Evolutionary conservation across 2,113 vertebrate species (phyloP).

Genomic region (Porphyrio hochstetteri): DNA sequence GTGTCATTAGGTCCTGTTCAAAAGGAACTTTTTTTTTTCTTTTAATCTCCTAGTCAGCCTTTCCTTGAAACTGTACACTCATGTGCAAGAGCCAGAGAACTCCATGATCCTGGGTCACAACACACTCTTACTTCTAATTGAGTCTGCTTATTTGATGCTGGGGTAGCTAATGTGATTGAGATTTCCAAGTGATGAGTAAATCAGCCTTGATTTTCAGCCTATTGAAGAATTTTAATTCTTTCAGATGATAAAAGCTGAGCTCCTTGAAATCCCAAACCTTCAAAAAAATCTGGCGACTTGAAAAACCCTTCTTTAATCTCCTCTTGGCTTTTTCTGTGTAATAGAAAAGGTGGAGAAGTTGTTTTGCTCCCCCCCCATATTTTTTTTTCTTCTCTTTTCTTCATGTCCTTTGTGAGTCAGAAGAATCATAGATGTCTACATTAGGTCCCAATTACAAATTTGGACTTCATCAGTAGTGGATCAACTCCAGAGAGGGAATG

Average conservation of each 20-base stretch:
- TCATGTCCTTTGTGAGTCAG: not conserved
- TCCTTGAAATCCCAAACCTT: not conserved
- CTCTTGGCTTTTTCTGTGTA: not conserved
- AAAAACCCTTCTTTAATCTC: not conserved
- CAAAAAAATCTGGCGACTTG: not conserved
- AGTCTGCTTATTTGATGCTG: not conserved
- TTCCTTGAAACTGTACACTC: not conserved
- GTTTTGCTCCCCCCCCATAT: fast-evolving
- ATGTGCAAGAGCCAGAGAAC: not conserved
- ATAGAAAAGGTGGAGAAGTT: not conserved
- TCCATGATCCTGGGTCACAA: not conserved
- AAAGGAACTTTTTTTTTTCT: not conserved
- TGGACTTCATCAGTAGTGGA: conserved; percentile 30
- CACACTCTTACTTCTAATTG: not conserved
- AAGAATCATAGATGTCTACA: not conserved
- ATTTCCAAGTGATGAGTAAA: not conserved
- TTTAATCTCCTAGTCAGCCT: not conserved
- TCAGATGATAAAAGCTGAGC: not conserved
- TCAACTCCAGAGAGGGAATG: conserved; percentile 16
- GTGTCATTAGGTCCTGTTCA: not conserved
- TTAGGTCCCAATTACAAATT: not conserved
- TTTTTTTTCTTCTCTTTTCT: fast-evolving
- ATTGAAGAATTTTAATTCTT: not conserved
- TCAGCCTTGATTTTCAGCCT: not conserved
- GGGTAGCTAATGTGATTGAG: not conserved